Conservation (phyloP, 2,113 vertebrate species). For the Gymnocephalus cernua region DNA sequence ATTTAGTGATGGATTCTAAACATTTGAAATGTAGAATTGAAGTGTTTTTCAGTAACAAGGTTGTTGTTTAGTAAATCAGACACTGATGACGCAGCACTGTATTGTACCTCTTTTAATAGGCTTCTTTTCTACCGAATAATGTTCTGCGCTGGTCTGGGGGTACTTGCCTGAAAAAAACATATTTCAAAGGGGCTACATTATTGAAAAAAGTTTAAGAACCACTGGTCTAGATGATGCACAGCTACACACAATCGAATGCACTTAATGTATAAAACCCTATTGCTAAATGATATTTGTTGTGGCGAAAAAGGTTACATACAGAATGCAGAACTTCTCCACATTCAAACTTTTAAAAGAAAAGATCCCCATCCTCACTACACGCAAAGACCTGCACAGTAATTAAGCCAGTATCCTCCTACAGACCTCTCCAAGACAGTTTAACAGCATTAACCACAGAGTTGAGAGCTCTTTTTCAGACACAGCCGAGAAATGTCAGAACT, state of each 20-base stretch:
- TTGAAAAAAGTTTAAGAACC: too few species aligned
- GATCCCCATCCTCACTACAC: conserved; percentile 18
- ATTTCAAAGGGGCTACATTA: too few species aligned
- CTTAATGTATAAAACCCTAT: background rate
- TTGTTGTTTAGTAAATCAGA: too few species aligned
- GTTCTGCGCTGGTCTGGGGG: too few species aligned
- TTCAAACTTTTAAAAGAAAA: conserved; percentile 3
- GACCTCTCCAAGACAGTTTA: conserved; percentile 50
- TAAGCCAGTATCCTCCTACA: conserved; percentile 11
- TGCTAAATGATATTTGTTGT: background rate
- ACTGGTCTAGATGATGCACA: background rate
- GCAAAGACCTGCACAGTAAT: conserved; percentile 26
- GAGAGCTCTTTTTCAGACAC: conserved; percentile 55
- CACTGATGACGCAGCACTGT: too few species aligned
- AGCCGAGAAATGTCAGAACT: conserved; percentile 68
- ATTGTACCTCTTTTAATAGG: too few species aligned
- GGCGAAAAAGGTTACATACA: background rate
- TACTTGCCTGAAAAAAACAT: too few species aligned
- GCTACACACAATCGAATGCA: background rate
- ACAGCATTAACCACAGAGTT: conserved; percentile 64
- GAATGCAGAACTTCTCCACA: background rate
- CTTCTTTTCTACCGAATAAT: too few species aligned
- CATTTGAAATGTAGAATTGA: too few species aligned
- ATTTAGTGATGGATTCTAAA: too few species aligned
- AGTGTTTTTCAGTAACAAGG: too few species aligned